Percentiles rank a stretch among this genome's conserved stretches.
Evolutionary conservation across 1,140 invertebrate species (phyloP).

Genomic region (Eufriesea mexicana): DNA sequence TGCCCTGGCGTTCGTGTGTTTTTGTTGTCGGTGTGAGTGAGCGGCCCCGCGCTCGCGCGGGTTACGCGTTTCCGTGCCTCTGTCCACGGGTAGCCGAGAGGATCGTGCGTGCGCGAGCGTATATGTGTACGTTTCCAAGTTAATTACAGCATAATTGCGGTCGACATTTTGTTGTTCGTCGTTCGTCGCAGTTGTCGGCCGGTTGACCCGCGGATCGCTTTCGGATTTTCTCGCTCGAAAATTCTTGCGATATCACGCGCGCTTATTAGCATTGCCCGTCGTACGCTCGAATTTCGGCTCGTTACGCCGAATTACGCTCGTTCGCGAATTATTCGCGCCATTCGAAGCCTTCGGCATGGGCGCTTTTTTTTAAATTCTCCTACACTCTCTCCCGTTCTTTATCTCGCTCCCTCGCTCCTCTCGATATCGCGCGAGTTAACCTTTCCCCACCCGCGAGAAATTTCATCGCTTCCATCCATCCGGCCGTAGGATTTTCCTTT

Average conservation of each 20-base stretch:
- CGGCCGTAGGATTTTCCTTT: conserved; percentile 1
- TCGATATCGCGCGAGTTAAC: background rate
- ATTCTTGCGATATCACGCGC: conserved; percentile 65
- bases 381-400: background rate
- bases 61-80: background rate
- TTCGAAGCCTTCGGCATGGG: conserved; percentile 17
- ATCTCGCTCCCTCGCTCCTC: too few species aligned
- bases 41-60: background rate
- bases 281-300: conserved; percentile 28
- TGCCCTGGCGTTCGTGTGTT: conserved; percentile 13
- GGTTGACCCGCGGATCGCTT: conserved; percentile 51
- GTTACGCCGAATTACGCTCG: conserved; percentile 28
- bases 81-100: background rate
- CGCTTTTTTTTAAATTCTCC: background rate
- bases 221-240: conserved; percentile 55
- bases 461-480: background rate
- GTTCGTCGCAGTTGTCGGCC: conserved; percentile 61
- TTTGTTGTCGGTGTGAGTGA: conserved; percentile 28
- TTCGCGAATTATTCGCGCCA: conserved; percentile 43
- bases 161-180: conserved; percentile 80
- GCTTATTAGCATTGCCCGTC: conserved; percentile 53
- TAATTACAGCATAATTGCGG: conserved; percentile 83
- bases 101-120: background rate
- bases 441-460: background rate
- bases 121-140: conserved; percentile 74